Conservation (phyloP, 2,888 invertebrate species). For the Brenthis daphne region DNA sequence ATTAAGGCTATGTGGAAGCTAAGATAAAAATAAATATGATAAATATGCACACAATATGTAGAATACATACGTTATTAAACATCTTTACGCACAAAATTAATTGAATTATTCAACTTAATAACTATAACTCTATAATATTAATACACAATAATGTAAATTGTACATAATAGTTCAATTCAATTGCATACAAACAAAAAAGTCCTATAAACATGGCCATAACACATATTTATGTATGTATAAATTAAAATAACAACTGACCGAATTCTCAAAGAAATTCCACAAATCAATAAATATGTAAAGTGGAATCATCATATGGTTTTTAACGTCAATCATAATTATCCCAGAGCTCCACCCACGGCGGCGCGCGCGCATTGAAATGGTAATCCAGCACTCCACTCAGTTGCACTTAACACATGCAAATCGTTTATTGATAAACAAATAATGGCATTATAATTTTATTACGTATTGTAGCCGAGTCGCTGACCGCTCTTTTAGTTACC, state of each 20-base stretch:
- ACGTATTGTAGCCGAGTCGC: constrained; percentile 65
- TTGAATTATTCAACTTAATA: too few species aligned
- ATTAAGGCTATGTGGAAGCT: too few species aligned
- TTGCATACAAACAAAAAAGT: not conserved
- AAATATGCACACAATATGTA: too few species aligned
- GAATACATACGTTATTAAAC: too few species aligned
- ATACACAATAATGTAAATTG: too few species aligned
- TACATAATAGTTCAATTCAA: too few species aligned
- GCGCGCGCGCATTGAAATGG: constrained; percentile 66
- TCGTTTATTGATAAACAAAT: constrained; percentile 77
- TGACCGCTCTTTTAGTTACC: constrained; percentile 59
- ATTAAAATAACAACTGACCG: not conserved
- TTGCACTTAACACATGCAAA: constrained; percentile 76
- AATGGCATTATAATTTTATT: constrained; percentile 75
- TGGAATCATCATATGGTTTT: constrained; percentile 31
- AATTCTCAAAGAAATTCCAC: constrained; percentile 7
- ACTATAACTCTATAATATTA: too few species aligned
- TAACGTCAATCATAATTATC: constrained; percentile 42
- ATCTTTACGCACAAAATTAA: too few species aligned
- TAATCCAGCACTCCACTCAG: constrained; percentile 53
- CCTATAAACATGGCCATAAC: not conserved
- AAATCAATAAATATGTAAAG: constrained; percentile 28
- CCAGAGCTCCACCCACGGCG: constrained; percentile 33
- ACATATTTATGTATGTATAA: not conserved
- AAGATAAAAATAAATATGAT: too few species aligned